Percentiles rank a stretch among this genome's conserved stretches.
These are phyloP conservation scores for Ia io DNA, from an alignment of 2,113 vertebrate species.

Conservation along the genomic window DNA sequence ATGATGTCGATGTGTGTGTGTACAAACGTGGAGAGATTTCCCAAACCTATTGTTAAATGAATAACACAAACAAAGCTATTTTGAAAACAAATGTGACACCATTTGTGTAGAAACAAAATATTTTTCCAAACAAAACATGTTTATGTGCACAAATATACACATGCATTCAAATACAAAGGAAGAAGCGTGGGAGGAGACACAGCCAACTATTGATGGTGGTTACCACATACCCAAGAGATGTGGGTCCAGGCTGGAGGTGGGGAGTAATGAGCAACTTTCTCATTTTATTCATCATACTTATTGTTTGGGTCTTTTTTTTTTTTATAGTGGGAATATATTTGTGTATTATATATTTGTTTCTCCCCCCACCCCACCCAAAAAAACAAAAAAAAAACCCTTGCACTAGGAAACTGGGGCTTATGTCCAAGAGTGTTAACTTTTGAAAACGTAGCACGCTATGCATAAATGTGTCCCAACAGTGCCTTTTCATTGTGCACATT, in stretches of 20 bases:
- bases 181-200: not conserved
- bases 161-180: not conserved
- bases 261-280: not conserved
- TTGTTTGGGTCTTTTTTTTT: not conserved
- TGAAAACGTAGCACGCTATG: not conserved
- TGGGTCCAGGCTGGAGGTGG: not conserved
- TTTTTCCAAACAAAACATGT: not conserved
- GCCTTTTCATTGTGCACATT: not conserved
- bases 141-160: not conserved
- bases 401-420: not conserved
- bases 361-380: too few species aligned
- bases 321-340: not conserved
- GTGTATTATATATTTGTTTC: not conserved
- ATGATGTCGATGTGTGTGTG: not conserved
- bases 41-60: not conserved
- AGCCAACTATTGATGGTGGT: not conserved
- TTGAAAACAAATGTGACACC: not conserved
- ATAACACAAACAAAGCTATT: slow-evolving; percentile 5
- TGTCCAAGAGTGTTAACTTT: not conserved
- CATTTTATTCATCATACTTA: not conserved
- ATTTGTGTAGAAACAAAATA: not conserved
- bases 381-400: too few species aligned
- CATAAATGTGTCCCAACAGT: not conserved
- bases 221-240: not conserved
- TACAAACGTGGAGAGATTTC: not conserved